Evolutionary conservation across 1,140 invertebrate genomes (phyloP).

Genomic region (Drosophila mayri): DNA sequence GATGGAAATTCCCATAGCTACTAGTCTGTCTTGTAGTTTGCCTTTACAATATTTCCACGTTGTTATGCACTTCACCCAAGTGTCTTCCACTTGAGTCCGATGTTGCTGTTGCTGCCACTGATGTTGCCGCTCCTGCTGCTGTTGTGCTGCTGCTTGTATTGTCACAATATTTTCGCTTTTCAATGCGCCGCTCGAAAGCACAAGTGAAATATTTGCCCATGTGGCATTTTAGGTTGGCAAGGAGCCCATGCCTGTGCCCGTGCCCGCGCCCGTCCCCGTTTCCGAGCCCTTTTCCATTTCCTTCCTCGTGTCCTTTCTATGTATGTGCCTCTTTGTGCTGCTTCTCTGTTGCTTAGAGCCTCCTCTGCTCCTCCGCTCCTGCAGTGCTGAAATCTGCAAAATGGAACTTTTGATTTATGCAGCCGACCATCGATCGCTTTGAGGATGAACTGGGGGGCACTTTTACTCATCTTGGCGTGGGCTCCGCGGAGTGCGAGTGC

Average conservation of each 20-base stretch:
- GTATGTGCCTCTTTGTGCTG: conserved; percentile 16
- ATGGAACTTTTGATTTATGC: conserved; percentile 78
- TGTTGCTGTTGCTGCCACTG: conserved; percentile 37
- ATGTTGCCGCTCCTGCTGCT: conserved; percentile 27
- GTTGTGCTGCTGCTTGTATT: conserved; percentile 60
- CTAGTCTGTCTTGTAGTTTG: conserved; percentile 59
- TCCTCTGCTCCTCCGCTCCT: conserved; percentile 11
- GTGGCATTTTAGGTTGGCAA: conserved; percentile 75
- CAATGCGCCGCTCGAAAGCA: conserved; percentile 78
- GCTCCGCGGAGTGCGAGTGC: conserved; percentile 16
- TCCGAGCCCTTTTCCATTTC: conserved; percentile 21
- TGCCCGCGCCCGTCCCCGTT: background rate
- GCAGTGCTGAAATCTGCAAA: conserved; percentile 58
- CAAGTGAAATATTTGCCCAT: conserved; percentile 81
- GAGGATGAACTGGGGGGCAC: conserved; percentile 21
- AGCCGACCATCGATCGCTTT: conserved; percentile 53
- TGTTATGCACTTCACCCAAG: conserved; percentile 80
- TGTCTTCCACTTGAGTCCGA: conserved; percentile 56
- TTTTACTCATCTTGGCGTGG: background rate
- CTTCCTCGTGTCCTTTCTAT: conserved; percentile 10
- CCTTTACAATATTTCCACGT: conserved; percentile 77
- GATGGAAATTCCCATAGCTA: background rate
- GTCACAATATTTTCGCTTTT: conserved; percentile 84
- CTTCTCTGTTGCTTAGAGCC: conserved; percentile 9
- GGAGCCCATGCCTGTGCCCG: conserved; percentile 8